Evolutionary conservation across 2,888 invertebrate genomes (phyloP).

Genomic region (Dynastes grantii): DNA sequence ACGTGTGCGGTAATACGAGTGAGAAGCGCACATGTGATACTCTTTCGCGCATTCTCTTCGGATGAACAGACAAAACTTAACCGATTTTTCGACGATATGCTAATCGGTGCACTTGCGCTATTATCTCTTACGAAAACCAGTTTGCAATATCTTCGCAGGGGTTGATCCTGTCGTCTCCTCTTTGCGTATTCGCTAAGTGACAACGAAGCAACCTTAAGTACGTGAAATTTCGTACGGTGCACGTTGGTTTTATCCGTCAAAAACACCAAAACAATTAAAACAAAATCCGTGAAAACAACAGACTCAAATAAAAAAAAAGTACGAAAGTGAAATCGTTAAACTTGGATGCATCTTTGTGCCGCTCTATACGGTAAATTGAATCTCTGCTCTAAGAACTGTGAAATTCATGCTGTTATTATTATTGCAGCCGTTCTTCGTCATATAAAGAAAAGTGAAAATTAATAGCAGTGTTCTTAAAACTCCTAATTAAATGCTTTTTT

Average conservation of each 20-base stretch:
- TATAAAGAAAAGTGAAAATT: constrained; percentile 18
- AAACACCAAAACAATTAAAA: too few relatives aligned
- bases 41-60: neutral
- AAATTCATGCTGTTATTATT: constrained; percentile 21
- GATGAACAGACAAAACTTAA: constrained; percentile 13
- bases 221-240: neutral
- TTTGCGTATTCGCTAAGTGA: constrained; percentile 16
- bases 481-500: constrained; percentile 9
- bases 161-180: neutral
- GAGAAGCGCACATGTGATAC: neutral
- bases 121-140: constrained; percentile 39
- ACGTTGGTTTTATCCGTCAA: neutral
- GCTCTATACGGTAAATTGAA: constrained; percentile 20
- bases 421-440: neutral
- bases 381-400: constrained; percentile 32
- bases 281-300: neutral
- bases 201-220: neutral
- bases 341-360: constrained; percentile 30
- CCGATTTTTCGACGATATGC: constrained; percentile 42
- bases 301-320: neutral
- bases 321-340: constrained; percentile 45
- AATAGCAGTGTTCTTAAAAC: neutral
- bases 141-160: constrained; percentile 40
- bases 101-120: constrained; percentile 43
- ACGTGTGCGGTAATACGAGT: constrained; percentile 13